Conservation (phyloP, 2,888 invertebrate genomes). For the Tiliacea citrago region DNA sequence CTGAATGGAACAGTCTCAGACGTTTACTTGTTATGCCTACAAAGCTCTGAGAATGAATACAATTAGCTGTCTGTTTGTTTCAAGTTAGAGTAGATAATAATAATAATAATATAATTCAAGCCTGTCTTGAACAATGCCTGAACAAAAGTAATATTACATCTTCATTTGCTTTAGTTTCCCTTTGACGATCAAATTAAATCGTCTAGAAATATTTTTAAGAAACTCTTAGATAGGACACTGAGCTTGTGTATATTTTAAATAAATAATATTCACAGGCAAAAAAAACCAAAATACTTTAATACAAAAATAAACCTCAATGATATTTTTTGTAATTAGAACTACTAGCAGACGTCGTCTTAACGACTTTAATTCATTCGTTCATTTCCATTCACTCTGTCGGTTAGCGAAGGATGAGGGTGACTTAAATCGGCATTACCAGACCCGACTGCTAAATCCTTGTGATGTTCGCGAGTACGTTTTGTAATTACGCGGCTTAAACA, state of each 20-base stretch:
- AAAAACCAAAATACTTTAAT: neutral
- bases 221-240: neutral
- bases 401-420: slow-evolving; percentile 72
- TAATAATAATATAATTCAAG: slow-evolving; percentile 45
- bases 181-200: neutral
- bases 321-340: slow-evolving; percentile 77
- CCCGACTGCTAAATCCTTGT: slow-evolving; percentile 76
- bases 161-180: slow-evolving; percentile 10
- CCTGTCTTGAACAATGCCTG: slow-evolving; percentile 26
- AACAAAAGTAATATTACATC: slow-evolving; percentile 9
- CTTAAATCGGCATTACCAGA: slow-evolving; percentile 80
- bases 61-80: slow-evolving; percentile 51
- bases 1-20: slow-evolving; percentile 29
- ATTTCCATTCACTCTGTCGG: slow-evolving; percentile 78
- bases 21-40: slow-evolving; percentile 34
- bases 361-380: slow-evolving; percentile 82
- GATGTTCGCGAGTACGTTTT: slow-evolving; percentile 82
- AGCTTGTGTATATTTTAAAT: neutral
- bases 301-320: slow-evolving; percentile 65
- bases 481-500: slow-evolving; percentile 83
- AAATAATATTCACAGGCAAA: neutral
- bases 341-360: slow-evolving; percentile 72
- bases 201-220: neutral
- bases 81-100: slow-evolving; percentile 32
- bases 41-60: slow-evolving; percentile 30